phyloP scores from a whole-genome alignment of 2,797 vertebrate genomes.

The Mus caroli region DNA sequence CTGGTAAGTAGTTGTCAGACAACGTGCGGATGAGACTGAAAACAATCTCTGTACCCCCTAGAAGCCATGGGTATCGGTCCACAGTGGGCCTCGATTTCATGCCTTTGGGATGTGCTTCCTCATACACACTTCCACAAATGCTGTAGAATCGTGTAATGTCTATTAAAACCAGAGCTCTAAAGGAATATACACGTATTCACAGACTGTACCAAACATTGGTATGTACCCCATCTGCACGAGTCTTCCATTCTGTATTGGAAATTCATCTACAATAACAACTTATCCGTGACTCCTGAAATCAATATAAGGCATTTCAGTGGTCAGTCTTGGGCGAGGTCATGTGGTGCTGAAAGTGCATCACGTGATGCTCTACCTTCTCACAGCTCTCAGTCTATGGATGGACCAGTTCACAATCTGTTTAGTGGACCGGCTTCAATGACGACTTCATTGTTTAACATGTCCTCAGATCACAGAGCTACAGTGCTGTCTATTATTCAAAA shows the following conservation, averaged over 20 bases:
- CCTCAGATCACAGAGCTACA: neutral
- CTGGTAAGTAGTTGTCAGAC: neutral
- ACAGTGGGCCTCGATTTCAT: neutral
- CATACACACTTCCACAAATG: too few species aligned
- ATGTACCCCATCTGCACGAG: neutral
- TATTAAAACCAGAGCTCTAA: neutral
- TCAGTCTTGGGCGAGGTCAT: too few species aligned
- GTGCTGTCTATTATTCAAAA: neutral
- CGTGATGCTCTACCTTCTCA: neutral
- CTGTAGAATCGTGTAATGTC: neutral
- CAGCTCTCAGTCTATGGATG: neutral
- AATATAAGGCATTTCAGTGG: fast-evolving
- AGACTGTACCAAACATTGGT: neutral
- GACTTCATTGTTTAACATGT: neutral
- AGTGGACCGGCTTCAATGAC: neutral
- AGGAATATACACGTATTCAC: neutral
- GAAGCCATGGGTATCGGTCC: neutral
- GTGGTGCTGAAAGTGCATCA: too few species aligned
- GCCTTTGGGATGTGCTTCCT: neutral
- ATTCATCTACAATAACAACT: neutral
- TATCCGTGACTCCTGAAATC: neutral
- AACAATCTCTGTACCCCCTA: neutral
- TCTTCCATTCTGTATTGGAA: neutral
- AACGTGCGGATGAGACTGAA: neutral
- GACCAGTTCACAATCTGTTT: neutral